phyloP scores from a whole-genome alignment of 2,888 invertebrate genomes.

The Drosophila vallismaia region DNA sequence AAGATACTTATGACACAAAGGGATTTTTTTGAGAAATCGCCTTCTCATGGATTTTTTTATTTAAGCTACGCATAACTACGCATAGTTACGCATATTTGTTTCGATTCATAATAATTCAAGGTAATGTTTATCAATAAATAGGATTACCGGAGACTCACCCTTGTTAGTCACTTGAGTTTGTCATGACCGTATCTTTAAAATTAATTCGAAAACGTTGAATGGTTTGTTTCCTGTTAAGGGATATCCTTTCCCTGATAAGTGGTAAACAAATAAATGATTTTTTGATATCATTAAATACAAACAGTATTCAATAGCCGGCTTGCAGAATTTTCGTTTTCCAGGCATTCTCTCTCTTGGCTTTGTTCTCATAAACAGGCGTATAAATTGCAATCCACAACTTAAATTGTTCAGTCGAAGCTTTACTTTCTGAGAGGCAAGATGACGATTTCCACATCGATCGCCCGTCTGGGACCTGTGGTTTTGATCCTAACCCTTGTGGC shows the following conservation, averaged over 20 bases:
- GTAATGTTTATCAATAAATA: not conserved
- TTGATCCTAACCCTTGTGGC: constrained; percentile 39
- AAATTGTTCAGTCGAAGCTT: constrained; percentile 58
- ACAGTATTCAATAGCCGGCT: constrained; percentile 26
- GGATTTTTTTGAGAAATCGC: too few relatives aligned
- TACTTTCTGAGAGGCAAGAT: constrained; percentile 51
- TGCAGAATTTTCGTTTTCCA: not conserved
- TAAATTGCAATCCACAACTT: constrained; percentile 25
- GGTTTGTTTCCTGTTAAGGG: not conserved
- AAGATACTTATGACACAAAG: too few relatives aligned
- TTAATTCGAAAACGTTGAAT: not conserved
- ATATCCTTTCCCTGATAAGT: not conserved
- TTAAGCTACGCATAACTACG: not conserved
- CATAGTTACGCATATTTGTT: constrained; percentile 8
- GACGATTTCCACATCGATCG: constrained; percentile 23
- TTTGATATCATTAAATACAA: not conserved
- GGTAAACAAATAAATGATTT: not conserved
- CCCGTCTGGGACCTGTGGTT: constrained; percentile 27
- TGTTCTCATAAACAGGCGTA: constrained; percentile 34
- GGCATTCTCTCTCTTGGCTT: constrained; percentile 2
- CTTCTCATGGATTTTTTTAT: too few relatives aligned
- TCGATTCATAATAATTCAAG: constrained; percentile 6
- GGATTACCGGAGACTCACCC: not conserved
- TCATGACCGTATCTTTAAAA: not conserved
- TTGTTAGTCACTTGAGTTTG: not conserved